Base-by-base conservation (phyloP, 2,888 invertebrate genomes). In the Plutella xylostella region DNA sequence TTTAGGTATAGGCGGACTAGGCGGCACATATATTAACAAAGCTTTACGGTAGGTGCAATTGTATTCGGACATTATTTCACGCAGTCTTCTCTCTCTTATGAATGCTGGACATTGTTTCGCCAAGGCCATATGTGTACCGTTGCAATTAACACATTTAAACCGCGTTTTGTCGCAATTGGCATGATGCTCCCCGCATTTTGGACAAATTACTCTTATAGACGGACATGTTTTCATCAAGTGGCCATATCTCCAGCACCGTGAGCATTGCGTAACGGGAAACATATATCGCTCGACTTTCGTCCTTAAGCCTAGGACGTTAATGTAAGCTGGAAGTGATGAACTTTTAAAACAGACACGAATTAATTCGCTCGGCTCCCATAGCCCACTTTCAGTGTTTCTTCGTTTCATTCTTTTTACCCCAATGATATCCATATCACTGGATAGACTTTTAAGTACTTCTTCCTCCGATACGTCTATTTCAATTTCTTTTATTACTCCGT, bases 261-360 rank as follows among this genome's bases (percentile, higher is more conserved):
- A 52, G 30, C 52, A 56, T 37, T 55, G 54, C 0, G 54, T 52
- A 1, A 55, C 54, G 0, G 53, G 52, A 17, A 53, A 53, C 4
- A 48, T 42, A 25, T 52, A 55, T 0, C 21, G 37, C 6, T 42
- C 38, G 3, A 46, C 46, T 9, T 31, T 43, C 4, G 14, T 4
- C 9, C 22, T 18, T 6, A 17, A 15, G 9, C 19, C 34, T 7
- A 31, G 14, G 3, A 38, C n/a, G 12, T 42, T 33, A 1, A 46
- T 28, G 15, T 46, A 19, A 12, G 17, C 4, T 6, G 45, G 45
- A 4, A 45, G 22, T 1, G n/a, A 5, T 12, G 42, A n/a, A n/a
- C 42, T 30, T 7, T 38, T 38, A 14, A 45, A 45, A 14, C 35
- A 19, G 4, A 45, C 3, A 31, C 45, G 42, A 7, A 42, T 21